These are phyloP conservation scores for Euwallacea similis DNA, from an alignment of 1,140 invertebrate species.

Conservation along the genomic window DNA sequence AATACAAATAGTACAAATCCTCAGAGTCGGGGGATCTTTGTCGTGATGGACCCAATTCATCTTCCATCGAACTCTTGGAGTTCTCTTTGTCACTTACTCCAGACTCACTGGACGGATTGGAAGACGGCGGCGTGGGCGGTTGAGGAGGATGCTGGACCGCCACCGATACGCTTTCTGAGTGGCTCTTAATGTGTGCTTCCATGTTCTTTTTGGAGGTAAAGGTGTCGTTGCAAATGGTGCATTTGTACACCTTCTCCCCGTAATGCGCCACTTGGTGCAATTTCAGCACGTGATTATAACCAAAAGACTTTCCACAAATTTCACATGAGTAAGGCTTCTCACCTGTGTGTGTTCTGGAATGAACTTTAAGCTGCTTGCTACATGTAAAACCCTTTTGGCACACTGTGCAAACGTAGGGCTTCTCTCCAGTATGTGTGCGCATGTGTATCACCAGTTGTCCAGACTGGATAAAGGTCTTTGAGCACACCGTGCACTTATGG, in stretches of 20 bases:
- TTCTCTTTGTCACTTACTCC: constrained; percentile 58
- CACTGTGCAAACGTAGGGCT: constrained; percentile 83
- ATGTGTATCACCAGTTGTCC: constrained; percentile 84
- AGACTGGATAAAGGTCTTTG: constrained; percentile 87
- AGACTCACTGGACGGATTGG: constrained; percentile 48
- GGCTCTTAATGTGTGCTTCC: constrained; percentile 88
- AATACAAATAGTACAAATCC: constrained; percentile 49
- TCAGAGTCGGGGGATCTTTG: constrained; percentile 41
- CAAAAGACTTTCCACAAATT: constrained; percentile 75
- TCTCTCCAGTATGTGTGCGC: constrained; percentile 87
- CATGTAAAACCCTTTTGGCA: constrained; percentile 88
- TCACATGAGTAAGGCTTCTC: constrained; percentile 75
- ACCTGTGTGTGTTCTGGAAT: constrained; percentile 82
- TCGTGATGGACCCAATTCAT: not conserved
- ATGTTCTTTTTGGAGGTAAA: constrained; percentile 88
- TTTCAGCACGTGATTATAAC: constrained; percentile 85
- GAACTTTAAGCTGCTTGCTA: constrained; percentile 86
- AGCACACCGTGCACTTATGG: constrained; percentile 90
- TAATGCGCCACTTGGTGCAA: constrained; percentile 89
- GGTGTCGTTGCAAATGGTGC: constrained; percentile 85
- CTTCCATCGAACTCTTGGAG: constrained; percentile 45
- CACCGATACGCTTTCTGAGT: constrained; percentile 67
- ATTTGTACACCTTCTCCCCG: constrained; percentile 89
- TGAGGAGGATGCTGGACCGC: constrained; percentile 50
- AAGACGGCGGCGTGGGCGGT: constrained; percentile 44